Evolutionary conservation across 2,888 invertebrate species (phyloP).

Genomic region (Hirtodrosophila alboralis): DNA sequence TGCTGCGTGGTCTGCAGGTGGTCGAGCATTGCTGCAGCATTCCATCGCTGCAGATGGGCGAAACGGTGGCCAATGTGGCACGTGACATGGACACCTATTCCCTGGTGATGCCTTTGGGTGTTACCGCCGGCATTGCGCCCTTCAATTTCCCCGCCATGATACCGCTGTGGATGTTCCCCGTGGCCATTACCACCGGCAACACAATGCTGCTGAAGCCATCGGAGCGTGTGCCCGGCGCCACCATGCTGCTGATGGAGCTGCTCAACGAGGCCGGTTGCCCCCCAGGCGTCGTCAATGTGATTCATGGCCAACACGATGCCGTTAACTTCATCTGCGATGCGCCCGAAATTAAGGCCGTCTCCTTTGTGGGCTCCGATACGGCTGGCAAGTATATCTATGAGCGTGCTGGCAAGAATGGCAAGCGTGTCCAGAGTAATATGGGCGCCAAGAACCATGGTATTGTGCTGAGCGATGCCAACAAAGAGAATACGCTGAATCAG

Average conservation of each 20-base stretch:
- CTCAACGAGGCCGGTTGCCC: conserved; percentile 97
- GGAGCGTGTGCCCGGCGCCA: conserved; percentile 98
- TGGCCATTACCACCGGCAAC: conserved; percentile 95
- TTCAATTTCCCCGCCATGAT: conserved; percentile 99
- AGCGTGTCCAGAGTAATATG: conserved; percentile 99
- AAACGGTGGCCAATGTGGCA: conserved; percentile 91
- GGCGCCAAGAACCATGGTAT: conserved; percentile 99
- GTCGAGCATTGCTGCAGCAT: conserved; percentile 98
- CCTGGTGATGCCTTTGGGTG: conserved; percentile 94
- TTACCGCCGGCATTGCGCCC: conserved; percentile 96
- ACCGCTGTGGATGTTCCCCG: conserved; percentile 97
- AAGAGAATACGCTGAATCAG: conserved; percentile 97
- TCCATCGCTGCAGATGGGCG: conserved; percentile 95
- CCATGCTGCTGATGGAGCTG: conserved; percentile 96
- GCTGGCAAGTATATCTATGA: conserved; percentile 98
- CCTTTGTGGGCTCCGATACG: conserved; percentile 98
- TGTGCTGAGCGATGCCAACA: conserved; percentile 98
- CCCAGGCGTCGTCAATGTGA: conserved; percentile 97
- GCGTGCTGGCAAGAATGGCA: conserved; percentile 95
- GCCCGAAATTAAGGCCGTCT: conserved; percentile 97
- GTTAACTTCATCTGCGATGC: conserved; percentile 99
- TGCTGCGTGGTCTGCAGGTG: conserved; percentile 97
- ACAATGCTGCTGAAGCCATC: conserved; percentile 98
- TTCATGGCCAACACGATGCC: conserved; percentile 97
- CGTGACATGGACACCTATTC: conserved; percentile 99